Conservation (phyloP, 2,797 vertebrate genomes). For the Gymnoscopelus braueri region DNA sequence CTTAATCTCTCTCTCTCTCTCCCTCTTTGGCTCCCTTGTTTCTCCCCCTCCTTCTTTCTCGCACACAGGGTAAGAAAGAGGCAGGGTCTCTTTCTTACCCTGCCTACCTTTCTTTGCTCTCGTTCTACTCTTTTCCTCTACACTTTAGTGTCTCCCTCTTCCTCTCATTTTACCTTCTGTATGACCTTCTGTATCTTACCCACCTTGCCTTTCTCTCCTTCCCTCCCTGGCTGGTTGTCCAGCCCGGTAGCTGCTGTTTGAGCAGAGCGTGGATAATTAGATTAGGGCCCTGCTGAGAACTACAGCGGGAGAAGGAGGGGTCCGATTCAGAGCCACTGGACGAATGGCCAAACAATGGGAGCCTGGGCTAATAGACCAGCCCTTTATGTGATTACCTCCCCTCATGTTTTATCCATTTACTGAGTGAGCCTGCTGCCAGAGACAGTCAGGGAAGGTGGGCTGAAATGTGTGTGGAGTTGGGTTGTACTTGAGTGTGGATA, state of each 20-base stretch:
- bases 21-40: not conserved
- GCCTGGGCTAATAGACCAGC: constrained; percentile 69
- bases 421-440: constrained; percentile 34
- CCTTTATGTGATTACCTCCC: constrained; percentile 83
- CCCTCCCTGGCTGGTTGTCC: constrained; percentile 19
- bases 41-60: constrained; percentile 18
- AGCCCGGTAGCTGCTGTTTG: constrained; percentile 58
- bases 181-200: too few species aligned
- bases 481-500: not conserved
- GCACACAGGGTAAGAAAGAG: not conserved
- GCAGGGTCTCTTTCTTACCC: not conserved
- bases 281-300: constrained; percentile 80
- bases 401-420: constrained; percentile 75
- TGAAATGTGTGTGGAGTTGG: not conserved
- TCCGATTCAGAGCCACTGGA: constrained; percentile 59
- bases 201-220: constrained; percentile 2
- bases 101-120: not conserved
- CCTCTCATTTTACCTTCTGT: not conserved
- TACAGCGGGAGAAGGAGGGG: constrained; percentile 56
- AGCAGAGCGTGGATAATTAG: constrained; percentile 85
- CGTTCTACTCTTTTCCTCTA: not conserved
- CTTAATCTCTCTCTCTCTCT: not conserved
- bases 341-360: constrained; percentile 76
- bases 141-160: not conserved
- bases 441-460: constrained; percentile 17